Conservation (phyloP, 2,888 invertebrate genomes). For the Melolontha melolontha region DNA sequence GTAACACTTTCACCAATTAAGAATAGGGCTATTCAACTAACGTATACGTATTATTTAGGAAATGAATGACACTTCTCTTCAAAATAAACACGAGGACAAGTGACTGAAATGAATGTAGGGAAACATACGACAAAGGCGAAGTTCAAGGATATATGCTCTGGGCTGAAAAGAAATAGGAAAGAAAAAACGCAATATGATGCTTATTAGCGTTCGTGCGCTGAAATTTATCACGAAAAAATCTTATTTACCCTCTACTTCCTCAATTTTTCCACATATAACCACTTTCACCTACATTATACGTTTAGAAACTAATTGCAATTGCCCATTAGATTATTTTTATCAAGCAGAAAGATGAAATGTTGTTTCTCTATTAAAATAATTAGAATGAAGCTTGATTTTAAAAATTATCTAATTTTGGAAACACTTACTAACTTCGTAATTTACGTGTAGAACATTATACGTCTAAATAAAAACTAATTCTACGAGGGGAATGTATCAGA, state of each 20-base stretch:
- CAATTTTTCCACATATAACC: neutral
- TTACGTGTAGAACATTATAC: no score
- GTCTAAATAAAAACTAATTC: no score
- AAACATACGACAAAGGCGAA: slow-evolving; percentile 12
- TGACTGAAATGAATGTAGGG: slow-evolving; percentile 5
- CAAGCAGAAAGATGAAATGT: neutral
- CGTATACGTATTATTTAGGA: slow-evolving; percentile 14
- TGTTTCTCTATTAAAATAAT: no score
- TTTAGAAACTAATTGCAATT: neutral
- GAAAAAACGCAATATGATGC: slow-evolving; percentile 20
- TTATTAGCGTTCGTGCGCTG: slow-evolving; percentile 23
- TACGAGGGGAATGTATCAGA: no score
- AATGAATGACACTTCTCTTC: slow-evolving; percentile 13
- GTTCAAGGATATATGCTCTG: slow-evolving; percentile 9
- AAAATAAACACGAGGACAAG: slow-evolving; percentile 6
- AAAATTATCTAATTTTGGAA: no score
- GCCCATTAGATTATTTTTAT: no score
- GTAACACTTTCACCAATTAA: neutral
- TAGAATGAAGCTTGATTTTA: no score
- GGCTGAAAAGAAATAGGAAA: slow-evolving; percentile 6
- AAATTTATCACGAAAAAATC: slow-evolving; percentile 25
- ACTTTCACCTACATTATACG: neutral
- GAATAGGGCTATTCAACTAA: neutral
- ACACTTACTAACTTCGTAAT: no score
- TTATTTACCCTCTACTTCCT: slow-evolving; percentile 15